A percentile compares a stretch with the other conserved stretches of the same genome.
phyloP scores from a whole-genome alignment of 2,797 vertebrate genomes.

The Hephaestus fuliginosus region DNA sequence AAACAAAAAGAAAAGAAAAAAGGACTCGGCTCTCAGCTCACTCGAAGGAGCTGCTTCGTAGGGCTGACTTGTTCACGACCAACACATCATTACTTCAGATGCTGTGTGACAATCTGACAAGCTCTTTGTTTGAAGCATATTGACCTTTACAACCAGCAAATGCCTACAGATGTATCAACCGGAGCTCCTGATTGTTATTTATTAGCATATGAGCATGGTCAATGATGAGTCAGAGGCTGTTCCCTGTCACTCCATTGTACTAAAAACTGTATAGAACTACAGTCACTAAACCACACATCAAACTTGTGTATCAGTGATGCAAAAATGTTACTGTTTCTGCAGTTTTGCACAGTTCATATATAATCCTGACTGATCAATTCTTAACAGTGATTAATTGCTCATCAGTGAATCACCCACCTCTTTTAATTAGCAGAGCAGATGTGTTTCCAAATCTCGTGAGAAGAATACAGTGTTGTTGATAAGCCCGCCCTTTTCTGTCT shows the following conservation, averaged over 20 bases:
- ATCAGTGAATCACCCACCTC: conserved; percentile 35
- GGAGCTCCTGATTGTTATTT: neutral
- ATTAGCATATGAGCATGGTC: conserved; percentile 8
- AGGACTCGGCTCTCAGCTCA: too few species aligned
- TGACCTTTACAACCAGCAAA: conserved; percentile 2
- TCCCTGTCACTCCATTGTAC: neutral
- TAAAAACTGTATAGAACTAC: neutral
- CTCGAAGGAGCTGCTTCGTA: too few species aligned
- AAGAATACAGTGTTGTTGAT: neutral
- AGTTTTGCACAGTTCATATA: conserved; percentile 7
- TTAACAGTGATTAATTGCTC: conserved; percentile 44
- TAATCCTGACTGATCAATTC: conserved; percentile 12
- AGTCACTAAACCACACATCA: neutral
- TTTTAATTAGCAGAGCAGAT: conserved; percentile 42
- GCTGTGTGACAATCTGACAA: conserved; percentile 2
- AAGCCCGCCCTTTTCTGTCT: conserved; percentile 18
- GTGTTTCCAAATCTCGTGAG: conserved; percentile 13
- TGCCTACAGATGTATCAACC: neutral
- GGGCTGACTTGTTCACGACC: too few species aligned
- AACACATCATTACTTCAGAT: neutral
- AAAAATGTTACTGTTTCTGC: neutral
- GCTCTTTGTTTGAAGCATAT: neutral
- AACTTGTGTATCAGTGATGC: neutral
- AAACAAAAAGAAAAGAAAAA: too few species aligned
- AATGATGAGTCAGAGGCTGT: conserved; percentile 9